Evolutionary conservation across 2,113 vertebrate species (phyloP).

Genomic region (Pangasianodon gigas): DNA sequence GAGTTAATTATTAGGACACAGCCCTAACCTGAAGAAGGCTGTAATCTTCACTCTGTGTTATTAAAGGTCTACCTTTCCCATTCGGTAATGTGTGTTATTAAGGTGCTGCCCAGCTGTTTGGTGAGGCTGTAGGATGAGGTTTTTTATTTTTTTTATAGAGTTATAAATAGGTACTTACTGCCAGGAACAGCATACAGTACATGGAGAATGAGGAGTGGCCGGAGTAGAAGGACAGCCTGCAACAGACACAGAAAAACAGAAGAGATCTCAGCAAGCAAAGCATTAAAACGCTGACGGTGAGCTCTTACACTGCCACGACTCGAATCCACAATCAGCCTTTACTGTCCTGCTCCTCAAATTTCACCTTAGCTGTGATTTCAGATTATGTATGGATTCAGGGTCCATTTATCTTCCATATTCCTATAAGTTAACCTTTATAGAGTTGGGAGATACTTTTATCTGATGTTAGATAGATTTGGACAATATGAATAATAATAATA

Average conservation of each 20-base stretch:
- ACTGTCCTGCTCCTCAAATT: neutral
- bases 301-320: neutral
- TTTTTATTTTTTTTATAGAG: too few relatives aligned
- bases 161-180: conserved; percentile 80
- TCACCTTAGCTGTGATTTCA: neutral
- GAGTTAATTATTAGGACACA: neutral
- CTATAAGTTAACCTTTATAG: neutral
- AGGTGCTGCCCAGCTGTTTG: neutral
- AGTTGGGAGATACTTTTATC: neutral
- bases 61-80: neutral
- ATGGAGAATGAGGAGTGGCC: conserved; percentile 97
- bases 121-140: neutral
- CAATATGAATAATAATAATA: neutral
- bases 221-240: conserved; percentile 92
- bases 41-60: conserved; percentile 7
- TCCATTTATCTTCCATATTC: neutral
- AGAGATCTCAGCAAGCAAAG: neutral
- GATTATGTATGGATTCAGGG: neutral
- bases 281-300: neutral
- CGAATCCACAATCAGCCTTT: neutral
- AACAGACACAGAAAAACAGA: conserved; percentile 58
- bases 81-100: neutral
- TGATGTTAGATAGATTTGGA: neutral
- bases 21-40: neutral
- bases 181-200: conserved; percentile 96